Evolutionary conservation across 1,140 invertebrate species (phyloP), one percentile per base, ranked within the genome.

Genomic region (Tetranychus cinnabarinus): DNA sequence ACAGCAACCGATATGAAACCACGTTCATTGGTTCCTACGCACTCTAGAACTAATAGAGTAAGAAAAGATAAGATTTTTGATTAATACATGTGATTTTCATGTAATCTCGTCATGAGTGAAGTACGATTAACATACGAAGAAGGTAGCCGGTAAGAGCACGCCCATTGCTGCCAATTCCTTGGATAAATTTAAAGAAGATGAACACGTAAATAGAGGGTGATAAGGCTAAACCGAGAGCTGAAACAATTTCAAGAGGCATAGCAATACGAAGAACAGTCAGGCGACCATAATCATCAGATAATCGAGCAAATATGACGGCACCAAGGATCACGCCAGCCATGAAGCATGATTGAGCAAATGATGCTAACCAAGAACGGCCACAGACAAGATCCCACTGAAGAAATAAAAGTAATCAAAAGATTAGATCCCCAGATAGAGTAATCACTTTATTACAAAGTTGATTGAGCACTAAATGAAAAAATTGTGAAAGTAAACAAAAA

Each of bases 271-370:
- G 10, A 65, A 67, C 63, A 8, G 8, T 37, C 10, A 39, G 33
- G 10, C 64, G 15, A 3, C 64, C 68, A 71, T 69, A 81, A 75
- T 83, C 88, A 71, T 90, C 87, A 1, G 85, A 83, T 56, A 88
- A 70, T 63, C 81, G 79, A 15, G 85, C 84, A 69, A 88, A 84
- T 48, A 84, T 71, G 46, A 88, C 78, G 54, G 84, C 85, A 35
- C 85, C 85, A 64, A 85, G 65, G 67, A 87, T 78, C 54, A 85
- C 83, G 62, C 87, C 87, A 62, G 82, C 72, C 83, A 88, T 87
- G 69, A 86, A 86, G 50, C 86, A 68, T 1, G 85, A 79, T 70
- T 86, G 83, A 5, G 82, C 79, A n/a, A 78, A 79, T 12, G 83
- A 80, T 61, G 77, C 72, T 60, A 84, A 67, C 72, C 79, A 83